Evolutionary conservation across 2,797 vertebrate genomes (phyloP).

Genomic region (Liasis olivaceus): DNA sequence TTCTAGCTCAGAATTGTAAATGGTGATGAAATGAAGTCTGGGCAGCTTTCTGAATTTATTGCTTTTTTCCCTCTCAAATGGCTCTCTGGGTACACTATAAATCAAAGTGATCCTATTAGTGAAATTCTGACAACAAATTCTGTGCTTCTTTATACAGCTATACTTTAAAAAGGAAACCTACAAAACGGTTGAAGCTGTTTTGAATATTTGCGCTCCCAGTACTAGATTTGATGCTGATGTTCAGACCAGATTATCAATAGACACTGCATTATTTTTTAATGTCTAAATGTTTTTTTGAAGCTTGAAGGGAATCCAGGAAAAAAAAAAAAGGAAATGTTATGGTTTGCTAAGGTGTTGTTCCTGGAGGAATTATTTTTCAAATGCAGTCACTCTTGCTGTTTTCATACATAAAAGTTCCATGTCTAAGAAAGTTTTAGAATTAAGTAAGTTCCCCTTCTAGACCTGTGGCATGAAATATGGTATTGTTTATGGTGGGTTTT

Average conservation of each 20-base stretch:
- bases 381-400: background rate
- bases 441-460: constrained; percentile 18
- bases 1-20: constrained; percentile 30
- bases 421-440: background rate
- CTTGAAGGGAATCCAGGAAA: constrained; percentile 1
- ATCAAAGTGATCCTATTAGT: background rate
- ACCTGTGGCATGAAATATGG: background rate
- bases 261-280: background rate
- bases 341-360: background rate
- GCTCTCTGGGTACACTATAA: constrained; percentile 4
- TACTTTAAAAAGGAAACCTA: background rate
- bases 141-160: background rate
- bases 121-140: background rate
- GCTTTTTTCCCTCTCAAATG: constrained; percentile 15
- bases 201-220: constrained; percentile 3
- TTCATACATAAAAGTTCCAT: background rate
- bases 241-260: constrained; percentile 11
- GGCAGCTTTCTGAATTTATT: constrained; percentile 22
- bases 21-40: constrained; percentile 1
- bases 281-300: background rate
- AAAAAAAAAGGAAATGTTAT: background rate
- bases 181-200: background rate
- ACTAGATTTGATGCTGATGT: background rate
- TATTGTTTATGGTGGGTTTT: background rate
- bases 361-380: constrained; percentile 13